Conservation (phyloP, 2,888 invertebrate genomes). For the Diloba caeruleocephala region DNA sequence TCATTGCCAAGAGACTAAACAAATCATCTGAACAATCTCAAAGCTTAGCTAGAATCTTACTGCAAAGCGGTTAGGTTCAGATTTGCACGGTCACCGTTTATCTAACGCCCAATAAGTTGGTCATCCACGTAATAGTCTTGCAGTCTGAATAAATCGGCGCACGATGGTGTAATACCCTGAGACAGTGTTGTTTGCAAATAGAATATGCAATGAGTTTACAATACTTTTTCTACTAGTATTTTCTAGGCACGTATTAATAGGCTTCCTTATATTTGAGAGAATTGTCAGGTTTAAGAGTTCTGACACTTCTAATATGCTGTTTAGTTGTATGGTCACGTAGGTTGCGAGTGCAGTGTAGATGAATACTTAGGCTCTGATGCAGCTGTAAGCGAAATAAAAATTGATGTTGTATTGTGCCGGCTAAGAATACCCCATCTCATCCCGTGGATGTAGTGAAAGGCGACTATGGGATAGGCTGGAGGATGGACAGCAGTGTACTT, state of each 20-base stretch:
- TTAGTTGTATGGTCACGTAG: slow-evolving; percentile 32
- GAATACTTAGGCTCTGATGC: background rate
- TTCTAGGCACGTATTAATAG: slow-evolving; percentile 53
- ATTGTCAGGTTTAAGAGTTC: slow-evolving; percentile 20
- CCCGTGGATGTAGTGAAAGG: too few relatives aligned
- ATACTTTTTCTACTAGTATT: slow-evolving; percentile 51
- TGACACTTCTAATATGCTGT: slow-evolving; percentile 1
- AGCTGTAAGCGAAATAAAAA: too few relatives aligned
- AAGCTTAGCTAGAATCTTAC: slow-evolving; percentile 39
- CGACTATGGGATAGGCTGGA: too few relatives aligned
- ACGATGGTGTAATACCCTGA: slow-evolving; percentile 71
- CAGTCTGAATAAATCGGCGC: slow-evolving; percentile 77
- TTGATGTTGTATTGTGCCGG: background rate
- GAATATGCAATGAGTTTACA: slow-evolving; percentile 62
- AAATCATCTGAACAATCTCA: slow-evolving; percentile 14
- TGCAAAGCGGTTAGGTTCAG: slow-evolving; percentile 54
- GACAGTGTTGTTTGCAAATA: slow-evolving; percentile 72
- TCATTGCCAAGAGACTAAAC: slow-evolving; percentile 64
- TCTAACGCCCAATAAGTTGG: slow-evolving; percentile 53
- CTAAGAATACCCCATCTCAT: too few relatives aligned
- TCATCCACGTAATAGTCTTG: slow-evolving; percentile 73
- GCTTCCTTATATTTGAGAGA: slow-evolving; percentile 50
- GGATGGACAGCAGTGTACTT: too few relatives aligned
- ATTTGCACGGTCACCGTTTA: slow-evolving; percentile 52
- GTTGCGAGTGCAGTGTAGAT: slow-evolving; percentile 16